A percentile compares a stretch with the other conserved stretches of the same genome.
phyloP scores from a whole-genome alignment of 2,797 vertebrate species.

The Merluccius polli region DNA sequence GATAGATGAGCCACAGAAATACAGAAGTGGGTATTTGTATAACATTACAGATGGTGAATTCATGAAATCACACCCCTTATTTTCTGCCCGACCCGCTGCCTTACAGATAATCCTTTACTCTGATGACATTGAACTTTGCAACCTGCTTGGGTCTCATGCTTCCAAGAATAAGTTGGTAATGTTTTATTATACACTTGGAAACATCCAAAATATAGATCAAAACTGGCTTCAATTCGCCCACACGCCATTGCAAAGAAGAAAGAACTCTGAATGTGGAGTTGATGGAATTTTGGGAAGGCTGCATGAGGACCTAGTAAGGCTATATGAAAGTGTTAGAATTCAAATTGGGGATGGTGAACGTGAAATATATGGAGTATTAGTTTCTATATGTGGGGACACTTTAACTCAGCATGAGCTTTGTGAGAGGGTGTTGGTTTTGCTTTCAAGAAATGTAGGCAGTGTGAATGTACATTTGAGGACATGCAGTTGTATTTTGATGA shows the following conservation, averaged over 20 bases:
- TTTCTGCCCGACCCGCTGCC: conserved; percentile 20
- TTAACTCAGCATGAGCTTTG: conserved; percentile 11
- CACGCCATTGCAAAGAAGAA: conserved; percentile 35
- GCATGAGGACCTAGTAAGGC: conserved; percentile 9
- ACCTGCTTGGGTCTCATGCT: conserved; percentile 26
- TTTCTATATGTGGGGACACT: conserved; percentile 15
- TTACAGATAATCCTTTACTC: conserved; percentile 25
- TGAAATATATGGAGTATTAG: conserved; percentile 16
- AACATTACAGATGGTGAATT: conserved; percentile 26
- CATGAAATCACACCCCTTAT: conserved; percentile 28
- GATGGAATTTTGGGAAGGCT: conserved; percentile 31
- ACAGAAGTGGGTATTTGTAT: conserved; percentile 31
- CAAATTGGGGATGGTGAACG: conserved; percentile 15
- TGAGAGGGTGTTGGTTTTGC: conserved; percentile 27
- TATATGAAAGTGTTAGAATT: conserved; percentile 18
- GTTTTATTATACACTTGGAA: conserved; percentile 34
- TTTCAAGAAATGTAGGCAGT: conserved; percentile 2
- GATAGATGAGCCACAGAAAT: conserved; percentile 27
- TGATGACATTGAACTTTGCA: conserved; percentile 30
- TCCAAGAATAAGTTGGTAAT: conserved; percentile 27
- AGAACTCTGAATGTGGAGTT: conserved; percentile 28
- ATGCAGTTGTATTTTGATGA: conserved; percentile 25
- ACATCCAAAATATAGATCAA: conserved; percentile 36
- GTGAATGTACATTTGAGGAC: conserved; percentile 22
- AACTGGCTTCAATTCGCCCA: conserved; percentile 29